Base-by-base conservation (phyloP, 2,888 invertebrate species). In the Suillia variegata region DNA sequence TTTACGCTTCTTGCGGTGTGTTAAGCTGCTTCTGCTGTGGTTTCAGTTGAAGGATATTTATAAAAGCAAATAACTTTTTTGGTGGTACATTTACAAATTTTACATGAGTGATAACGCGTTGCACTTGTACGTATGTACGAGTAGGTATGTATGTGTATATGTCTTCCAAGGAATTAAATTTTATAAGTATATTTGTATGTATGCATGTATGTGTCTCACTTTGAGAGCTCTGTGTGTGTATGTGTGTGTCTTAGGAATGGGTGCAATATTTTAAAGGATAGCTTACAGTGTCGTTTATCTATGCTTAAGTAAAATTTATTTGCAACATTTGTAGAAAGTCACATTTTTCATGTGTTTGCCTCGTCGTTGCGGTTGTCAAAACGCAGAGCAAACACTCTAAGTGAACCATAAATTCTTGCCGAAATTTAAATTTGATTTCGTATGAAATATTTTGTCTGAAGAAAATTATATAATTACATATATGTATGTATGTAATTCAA, bases 241-340 rank as follows among this genome's bases (percentile, higher is more conserved):
- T 26, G 17, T 8, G 8, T 13, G 21, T 12, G n/a, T 31, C 34
- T 1, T 52, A 2, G 22, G 52, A 12, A 52, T 21, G 34, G 5
- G 4, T 34, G 52, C 38, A 34, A 47, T 61, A 62, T 64, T 62
- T 59, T 58, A 63, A n/a, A 60, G 57, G 59, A 64, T 62, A 60
- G 54, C 64, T 66, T 66, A 63, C 65, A 66, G 62, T n/a, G n/a
- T 66, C 67, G 66, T 67, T 67, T 64, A 67, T 67, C 67, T 67
- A 59, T 55, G 58, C 62, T 67, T 67, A 66, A 67, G 64, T 61
- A 63, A 63, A 66, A 67, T 67, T 67, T 67, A 67, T 64, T 55
- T 61, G 61, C 42, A 66, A 62, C 63, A 63, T 65, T 67, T 62
- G 48, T 6, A 12, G 48, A 22, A 4, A 48, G 13, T 48, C 48